Conservation (phyloP, 2,797 vertebrate genomes). For the Merluccius polli region DNA sequence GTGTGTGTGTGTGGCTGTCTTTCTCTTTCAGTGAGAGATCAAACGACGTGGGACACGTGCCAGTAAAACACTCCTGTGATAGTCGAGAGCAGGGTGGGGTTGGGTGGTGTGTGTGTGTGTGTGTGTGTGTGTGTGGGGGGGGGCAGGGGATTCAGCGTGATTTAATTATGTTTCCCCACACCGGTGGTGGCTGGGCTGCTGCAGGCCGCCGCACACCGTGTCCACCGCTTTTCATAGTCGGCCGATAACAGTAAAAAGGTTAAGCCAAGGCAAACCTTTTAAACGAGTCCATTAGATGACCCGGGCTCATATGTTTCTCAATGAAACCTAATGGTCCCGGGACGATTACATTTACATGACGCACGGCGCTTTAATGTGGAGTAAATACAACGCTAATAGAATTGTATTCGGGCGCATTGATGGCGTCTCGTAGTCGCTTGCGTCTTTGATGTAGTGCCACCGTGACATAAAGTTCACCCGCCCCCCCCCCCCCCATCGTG, state of each 20-base stretch:
- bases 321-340: not conserved
- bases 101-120: too few relatives aligned
- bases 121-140: too few relatives aligned
- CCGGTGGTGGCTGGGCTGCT: not conserved
- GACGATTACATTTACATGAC: slow-evolving; percentile 1
- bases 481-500: too few relatives aligned
- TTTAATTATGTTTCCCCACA: not conserved
- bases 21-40: not conserved
- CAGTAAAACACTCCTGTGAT: not conserved
- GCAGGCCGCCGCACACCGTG: not conserved
- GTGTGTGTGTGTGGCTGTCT: not conserved
- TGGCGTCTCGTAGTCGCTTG: too few relatives aligned
- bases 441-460: not conserved
- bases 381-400: not conserved
- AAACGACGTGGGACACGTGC: not conserved
- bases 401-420: not conserved
- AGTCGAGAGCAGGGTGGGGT: not conserved
- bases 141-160: not conserved
- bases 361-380: not conserved
- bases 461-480: too few relatives aligned
- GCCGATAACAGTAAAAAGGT: not conserved
- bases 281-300: not conserved
- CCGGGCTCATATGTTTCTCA: not conserved
- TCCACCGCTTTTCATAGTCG: not conserved
- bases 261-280: not conserved